Conservation (phyloP, 2,113 vertebrate species). For the Cygnus atratus region DNA sequence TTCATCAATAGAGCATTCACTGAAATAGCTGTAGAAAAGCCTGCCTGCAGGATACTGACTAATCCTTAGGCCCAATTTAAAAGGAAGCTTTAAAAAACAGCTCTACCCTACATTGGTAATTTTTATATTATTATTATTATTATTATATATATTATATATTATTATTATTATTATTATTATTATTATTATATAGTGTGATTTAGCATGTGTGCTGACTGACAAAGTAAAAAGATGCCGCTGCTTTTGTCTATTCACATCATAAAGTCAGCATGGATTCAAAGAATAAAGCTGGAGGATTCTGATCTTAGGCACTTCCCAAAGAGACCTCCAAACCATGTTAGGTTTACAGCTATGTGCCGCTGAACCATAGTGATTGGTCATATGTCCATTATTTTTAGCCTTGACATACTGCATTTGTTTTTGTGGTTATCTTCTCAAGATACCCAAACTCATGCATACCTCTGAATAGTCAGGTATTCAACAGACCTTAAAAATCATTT, state of each 20-base stretch:
- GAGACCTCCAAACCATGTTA: background rate
- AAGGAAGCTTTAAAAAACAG: background rate
- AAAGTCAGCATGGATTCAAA: background rate
- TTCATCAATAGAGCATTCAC: background rate
- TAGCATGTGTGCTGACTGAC: background rate
- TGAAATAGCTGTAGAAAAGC: background rate
- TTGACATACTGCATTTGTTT: background rate
- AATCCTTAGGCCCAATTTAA: background rate
- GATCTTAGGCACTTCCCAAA: background rate
- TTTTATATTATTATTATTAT: too few species aligned
- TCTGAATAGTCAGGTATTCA: background rate
- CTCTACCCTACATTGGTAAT: background rate
- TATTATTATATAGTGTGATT: too few species aligned
- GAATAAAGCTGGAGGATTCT: background rate
- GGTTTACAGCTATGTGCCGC: background rate
- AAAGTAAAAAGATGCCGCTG: background rate
- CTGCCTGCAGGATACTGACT: background rate
- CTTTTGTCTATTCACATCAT: background rate
- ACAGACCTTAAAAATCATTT: background rate
- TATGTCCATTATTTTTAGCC: background rate
- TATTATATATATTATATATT: too few species aligned
- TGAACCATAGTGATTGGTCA: background rate
- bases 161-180: too few species aligned
- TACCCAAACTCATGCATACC: background rate
- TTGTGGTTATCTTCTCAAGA: background rate